Base-by-base conservation (phyloP, 2,888 invertebrate species). In the Apodemia duryi region DNA sequence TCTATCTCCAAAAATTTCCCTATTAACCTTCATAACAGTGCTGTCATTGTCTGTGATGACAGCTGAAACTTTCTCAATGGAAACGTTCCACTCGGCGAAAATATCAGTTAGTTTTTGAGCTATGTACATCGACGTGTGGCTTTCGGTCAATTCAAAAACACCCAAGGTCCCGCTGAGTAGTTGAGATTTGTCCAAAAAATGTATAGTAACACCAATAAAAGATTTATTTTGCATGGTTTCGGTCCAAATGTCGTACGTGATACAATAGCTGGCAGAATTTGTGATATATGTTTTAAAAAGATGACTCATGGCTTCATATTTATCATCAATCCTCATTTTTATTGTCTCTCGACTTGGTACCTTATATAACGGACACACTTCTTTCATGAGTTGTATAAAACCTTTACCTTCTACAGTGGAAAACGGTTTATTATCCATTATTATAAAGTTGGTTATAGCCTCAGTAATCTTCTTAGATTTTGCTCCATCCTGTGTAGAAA, bases 11-110 rank as follows among this genome's bases (percentile, higher is more conserved):
- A 70, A 69, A 68, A 68, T 65, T 28, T 65, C 62, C 11, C 62
- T 28, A 29, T 65, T 65, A 6, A 65, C 71, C 52, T 69, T 70
- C 66, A 70, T 68, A 54, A 71, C 64, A 43, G 68, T 71, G 49
- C 66, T 68, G 64, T 68, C 70, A 66, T 70, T 72, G 49, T 70
- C 71, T 57, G 71, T 72, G 28, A 70, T 62, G 41, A 69, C 61
- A 63, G 69, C 69, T 60, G 70, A 63, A 63, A 72, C 70, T 71
- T 72, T 71, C 21, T 69, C 67, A 65, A 57, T 69, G 7, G 71
- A 68, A 65, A 71, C 41, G 21, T 41, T 41, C 62, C 62, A 65
- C 43, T 65, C 65, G 54, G 38, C 28, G 11, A 69, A 62, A 60
- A 70, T 71, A 21, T 71, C 68, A 38, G 61, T 68, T 52, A 70